Evolutionary conservation across 1,140 invertebrate genomes (phyloP).

Genomic region (Capitella teleta): DNA sequence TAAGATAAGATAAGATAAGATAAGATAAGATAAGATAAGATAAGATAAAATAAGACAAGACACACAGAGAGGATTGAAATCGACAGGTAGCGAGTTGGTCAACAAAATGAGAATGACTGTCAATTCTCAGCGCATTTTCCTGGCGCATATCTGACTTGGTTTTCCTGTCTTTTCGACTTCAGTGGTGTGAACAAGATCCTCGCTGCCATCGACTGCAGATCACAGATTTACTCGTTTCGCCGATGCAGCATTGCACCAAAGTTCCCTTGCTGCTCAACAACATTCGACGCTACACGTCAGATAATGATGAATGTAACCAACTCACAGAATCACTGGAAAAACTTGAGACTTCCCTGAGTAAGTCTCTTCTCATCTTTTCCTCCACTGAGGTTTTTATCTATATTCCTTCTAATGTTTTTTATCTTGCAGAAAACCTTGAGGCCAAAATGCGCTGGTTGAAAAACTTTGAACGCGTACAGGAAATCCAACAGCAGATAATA

Average conservation of each 20-base stretch:
- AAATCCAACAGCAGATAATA: conserved; percentile 56
- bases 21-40: no score
- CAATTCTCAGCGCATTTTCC: no score
- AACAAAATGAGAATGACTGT: no score
- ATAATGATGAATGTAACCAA: conserved; percentile 45
- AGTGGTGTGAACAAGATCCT: conserved; percentile 52
- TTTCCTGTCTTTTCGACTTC: no score
- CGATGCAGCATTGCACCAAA: conserved; percentile 60
- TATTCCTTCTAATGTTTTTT: no score
- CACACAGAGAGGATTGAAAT: no score
- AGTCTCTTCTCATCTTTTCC: no score
- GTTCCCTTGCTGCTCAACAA: conserved; percentile 55
- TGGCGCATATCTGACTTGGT: no score
- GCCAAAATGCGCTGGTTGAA: conserved; percentile 64
- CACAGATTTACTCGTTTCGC: conserved; percentile 55
- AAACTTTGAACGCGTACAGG: conserved; percentile 59
- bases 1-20: no score
- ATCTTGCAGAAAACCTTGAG: conserved; percentile 55
- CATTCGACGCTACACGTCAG: conserved; percentile 50
- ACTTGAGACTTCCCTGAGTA: conserved; percentile 54
- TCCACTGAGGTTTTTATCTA: no score
- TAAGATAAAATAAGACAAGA: no score
- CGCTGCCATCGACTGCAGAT: conserved; percentile 56
- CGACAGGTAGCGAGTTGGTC: no score
- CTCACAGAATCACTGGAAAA: conserved; percentile 51